Evolutionary conservation across 2,797 vertebrate genomes (phyloP).

Genomic region (Echeneis naucrates): DNA sequence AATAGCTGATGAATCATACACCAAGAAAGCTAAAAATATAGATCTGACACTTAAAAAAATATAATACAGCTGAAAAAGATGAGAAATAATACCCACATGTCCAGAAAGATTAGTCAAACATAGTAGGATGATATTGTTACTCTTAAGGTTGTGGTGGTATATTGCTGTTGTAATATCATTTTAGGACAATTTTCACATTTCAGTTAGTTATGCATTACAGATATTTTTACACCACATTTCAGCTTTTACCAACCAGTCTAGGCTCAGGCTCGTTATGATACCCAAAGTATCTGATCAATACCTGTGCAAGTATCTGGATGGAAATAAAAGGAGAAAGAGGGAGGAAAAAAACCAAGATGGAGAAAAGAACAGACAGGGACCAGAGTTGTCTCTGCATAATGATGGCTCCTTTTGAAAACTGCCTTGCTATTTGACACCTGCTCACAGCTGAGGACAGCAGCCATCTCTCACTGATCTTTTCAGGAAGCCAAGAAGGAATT

Average conservation of each 20-base stretch:
- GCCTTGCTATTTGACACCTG: conserved; percentile 46
- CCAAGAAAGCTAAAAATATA: not conserved
- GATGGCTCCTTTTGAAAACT: conserved; percentile 53
- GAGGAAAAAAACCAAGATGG: not conserved
- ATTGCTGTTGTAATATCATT: not conserved
- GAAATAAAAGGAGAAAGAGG: conserved; percentile 17
- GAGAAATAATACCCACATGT: not conserved
- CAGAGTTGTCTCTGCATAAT: conserved; percentile 22
- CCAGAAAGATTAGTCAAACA: not conserved
- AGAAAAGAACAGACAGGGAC: conserved; percentile 18
- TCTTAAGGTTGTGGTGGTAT: not conserved
- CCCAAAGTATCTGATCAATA: not conserved
- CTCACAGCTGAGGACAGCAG: not conserved
- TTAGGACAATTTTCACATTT: not conserved
- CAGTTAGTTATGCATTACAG: not conserved
- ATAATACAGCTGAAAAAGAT: not conserved
- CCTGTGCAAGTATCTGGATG: conserved; percentile 10
- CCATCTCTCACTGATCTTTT: conserved; percentile 2
- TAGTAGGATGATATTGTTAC: not conserved
- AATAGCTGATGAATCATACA: not conserved
- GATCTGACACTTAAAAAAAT: no score
- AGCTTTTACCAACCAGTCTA: not conserved
- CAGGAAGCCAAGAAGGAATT: not conserved
- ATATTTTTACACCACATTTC: not conserved
- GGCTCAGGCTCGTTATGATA: not conserved